Percentiles rank a stretch among this genome's conserved stretches.
Conservation (phyloP, 2,113 vertebrate species). For the Phainopepla nitens region DNA sequence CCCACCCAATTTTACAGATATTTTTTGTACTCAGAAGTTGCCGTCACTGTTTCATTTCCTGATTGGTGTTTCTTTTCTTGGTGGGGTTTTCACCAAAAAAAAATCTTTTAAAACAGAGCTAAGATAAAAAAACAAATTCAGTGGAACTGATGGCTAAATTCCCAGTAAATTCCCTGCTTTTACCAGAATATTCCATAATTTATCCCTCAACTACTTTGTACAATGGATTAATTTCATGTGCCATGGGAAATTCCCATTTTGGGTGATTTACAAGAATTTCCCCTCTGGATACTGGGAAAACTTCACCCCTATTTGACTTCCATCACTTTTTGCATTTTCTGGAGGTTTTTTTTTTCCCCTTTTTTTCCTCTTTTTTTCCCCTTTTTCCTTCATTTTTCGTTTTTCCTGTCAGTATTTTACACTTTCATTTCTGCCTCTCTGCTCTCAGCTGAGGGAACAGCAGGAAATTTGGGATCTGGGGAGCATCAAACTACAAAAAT, state of each 20-base stretch:
- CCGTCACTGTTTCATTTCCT: neutral
- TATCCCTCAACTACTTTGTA: neutral
- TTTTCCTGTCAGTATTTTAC: neutral
- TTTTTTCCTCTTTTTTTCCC: neutral
- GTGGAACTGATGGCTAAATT: neutral
- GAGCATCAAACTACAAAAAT: neutral
- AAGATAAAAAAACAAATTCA: neutral
- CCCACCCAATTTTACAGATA: fast-evolving
- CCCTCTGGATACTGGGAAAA: neutral
- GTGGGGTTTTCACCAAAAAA: neutral
- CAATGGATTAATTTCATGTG: neutral
- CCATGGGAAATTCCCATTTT: neutral
- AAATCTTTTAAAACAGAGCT: neutral
- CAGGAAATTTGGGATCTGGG: neutral
- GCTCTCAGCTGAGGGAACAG: neutral
- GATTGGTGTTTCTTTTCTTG: neutral
- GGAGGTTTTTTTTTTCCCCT: too few relatives aligned
- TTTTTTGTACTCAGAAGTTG: too few relatives aligned
- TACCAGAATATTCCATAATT: neutral
- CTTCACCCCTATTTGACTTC: neutral
- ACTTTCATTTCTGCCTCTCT: neutral
- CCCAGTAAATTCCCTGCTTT: neutral
- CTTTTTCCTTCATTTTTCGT: neutral
- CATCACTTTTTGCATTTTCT: neutral
- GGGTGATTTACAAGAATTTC: neutral